A percentile compares a stretch with the other conserved stretches of the same genome.
These are phyloP conservation scores for Lasiommata megera DNA, from an alignment of 2,888 invertebrate genomes.

Conservation along the genomic window DNA sequence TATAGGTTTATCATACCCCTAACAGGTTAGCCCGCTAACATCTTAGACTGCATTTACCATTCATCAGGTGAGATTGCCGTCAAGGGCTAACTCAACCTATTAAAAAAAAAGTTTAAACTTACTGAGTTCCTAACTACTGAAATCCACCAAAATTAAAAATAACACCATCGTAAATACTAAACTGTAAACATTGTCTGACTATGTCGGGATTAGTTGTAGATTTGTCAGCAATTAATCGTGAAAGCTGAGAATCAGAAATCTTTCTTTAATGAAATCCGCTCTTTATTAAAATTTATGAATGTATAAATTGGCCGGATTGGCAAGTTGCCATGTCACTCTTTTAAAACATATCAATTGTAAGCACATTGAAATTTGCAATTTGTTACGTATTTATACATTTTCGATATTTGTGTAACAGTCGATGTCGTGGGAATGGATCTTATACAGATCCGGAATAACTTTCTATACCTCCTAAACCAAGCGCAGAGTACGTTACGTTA, in stretches of 20 bases:
- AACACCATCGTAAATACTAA: no score
- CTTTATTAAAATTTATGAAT: background rate
- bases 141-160: no score
- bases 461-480: background rate
- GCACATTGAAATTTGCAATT: background rate
- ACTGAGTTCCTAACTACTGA: no score
- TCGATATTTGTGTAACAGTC: background rate
- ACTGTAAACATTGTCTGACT: no score
- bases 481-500: no score
- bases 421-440: background rate
- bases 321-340: background rate
- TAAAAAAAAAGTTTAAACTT: no score
- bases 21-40: no score
- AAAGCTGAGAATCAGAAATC: background rate
- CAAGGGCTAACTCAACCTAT: no score
- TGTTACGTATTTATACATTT: background rate
- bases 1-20: no score
- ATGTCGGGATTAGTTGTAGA: no score
- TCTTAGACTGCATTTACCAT: no score
- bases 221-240: background rate
- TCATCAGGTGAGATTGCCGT: no score
- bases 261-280: background rate
- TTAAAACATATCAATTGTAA: background rate
- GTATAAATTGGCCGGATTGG: background rate
- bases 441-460: background rate